Conservation (phyloP, 64 coral and sea anemone species). For the Catalaphyllia jardinei region DNA sequence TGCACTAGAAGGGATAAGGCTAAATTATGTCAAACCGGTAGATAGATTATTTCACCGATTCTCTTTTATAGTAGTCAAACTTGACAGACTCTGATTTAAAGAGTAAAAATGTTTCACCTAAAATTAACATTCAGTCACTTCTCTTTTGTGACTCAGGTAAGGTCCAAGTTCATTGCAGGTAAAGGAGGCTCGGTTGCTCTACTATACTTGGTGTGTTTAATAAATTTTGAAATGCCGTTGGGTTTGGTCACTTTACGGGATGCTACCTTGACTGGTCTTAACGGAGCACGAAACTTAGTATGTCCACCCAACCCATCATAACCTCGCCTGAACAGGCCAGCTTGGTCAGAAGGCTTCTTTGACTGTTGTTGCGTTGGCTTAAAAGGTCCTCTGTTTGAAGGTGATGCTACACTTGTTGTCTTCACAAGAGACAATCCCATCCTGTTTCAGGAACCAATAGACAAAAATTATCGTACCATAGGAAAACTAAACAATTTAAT, state of each 20-base stretch:
- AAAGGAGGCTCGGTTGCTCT: conserved; percentile 11
- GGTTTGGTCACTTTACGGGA: conserved; percentile 25
- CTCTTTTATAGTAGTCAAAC: too few relatives aligned
- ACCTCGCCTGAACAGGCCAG: conserved; percentile 25
- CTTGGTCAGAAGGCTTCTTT: not conserved
- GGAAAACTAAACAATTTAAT: not conserved
- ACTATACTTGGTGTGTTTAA: not conserved
- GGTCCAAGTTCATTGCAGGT: conserved; percentile 31
- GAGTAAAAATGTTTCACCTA: too few relatives aligned
- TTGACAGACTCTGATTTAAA: too few relatives aligned
- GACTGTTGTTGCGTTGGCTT: conserved; percentile 24
- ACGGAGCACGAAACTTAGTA: conserved; percentile 41
- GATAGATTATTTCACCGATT: too few relatives aligned
- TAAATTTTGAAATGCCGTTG: conserved; percentile 27
- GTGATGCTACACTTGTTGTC: conserved; percentile 23
- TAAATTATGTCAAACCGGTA: too few relatives aligned
- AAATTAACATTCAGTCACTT: not conserved
- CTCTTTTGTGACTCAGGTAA: not conserved
- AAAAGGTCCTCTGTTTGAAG: not conserved
- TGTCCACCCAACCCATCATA: conserved; percentile 49
- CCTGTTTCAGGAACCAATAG: not conserved
- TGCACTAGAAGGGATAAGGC: too few relatives aligned
- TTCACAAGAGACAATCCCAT: conserved; percentile 35
- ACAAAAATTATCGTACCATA: not conserved
- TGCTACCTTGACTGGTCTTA: conserved; percentile 21